These are phyloP conservation scores for Caerostris darwini DNA, from an alignment of 1,140 invertebrate genomes.

Conservation along the genomic window DNA sequence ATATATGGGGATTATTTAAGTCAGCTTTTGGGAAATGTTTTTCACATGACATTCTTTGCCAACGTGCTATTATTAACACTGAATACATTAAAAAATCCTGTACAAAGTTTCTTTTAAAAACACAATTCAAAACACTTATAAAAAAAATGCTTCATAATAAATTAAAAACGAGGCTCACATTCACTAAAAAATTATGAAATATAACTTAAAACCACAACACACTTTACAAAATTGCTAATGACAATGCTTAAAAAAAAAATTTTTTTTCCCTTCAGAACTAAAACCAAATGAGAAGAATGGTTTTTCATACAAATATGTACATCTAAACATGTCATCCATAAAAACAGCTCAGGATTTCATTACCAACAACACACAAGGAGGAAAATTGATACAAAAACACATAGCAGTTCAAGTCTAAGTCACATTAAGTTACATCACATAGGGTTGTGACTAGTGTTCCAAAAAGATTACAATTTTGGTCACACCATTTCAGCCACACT, in stretches of 20 bases:
- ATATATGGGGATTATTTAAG: background rate
- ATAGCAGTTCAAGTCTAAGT: background rate
- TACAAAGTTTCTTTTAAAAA: slow-evolving; percentile 63
- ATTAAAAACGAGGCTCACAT: slow-evolving; percentile 21
- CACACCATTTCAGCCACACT: background rate
- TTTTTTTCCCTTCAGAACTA: background rate
- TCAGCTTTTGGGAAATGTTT: background rate
- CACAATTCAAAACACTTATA: slow-evolving; percentile 10
- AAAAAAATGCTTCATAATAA: slow-evolving; percentile 51
- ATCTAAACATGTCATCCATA: slow-evolving; percentile 19
- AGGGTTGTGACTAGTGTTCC: slow-evolving; percentile 46
- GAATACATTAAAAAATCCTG: slow-evolving; percentile 64
- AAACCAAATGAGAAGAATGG: background rate
- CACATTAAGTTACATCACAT: background rate
- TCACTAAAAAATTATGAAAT: slow-evolving; percentile 22
- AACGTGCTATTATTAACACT: slow-evolving; percentile 32
- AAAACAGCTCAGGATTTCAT: background rate
- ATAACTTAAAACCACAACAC: slow-evolving; percentile 68
- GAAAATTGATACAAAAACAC: slow-evolving; percentile 14
- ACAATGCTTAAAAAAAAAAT: slow-evolving; percentile 1
- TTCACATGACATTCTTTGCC: background rate
- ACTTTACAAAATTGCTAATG: slow-evolving; percentile 25
- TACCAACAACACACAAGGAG: slow-evolving; percentile 6
- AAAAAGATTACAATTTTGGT: background rate
- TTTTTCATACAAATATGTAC: slow-evolving; percentile 6